phyloP scores from a whole-genome alignment of 2,113 vertebrate genomes.

The Zosterops pallidus region DNA sequence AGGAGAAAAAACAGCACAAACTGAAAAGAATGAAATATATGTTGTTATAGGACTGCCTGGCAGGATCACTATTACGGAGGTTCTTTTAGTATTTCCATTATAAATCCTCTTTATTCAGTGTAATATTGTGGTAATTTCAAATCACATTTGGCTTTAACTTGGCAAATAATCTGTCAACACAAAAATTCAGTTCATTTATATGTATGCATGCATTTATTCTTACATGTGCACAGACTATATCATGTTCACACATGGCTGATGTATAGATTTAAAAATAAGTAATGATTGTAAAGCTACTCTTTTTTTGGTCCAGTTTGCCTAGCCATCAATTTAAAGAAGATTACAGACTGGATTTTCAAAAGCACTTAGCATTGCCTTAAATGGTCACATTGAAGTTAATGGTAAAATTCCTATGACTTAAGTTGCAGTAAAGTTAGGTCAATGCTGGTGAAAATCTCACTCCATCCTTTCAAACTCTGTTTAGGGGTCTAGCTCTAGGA shows the following conservation, averaged over 20 bases:
- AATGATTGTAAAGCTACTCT: slow-evolving; percentile 1
- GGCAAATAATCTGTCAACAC: slow-evolving; percentile 54
- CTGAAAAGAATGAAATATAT: slow-evolving; percentile 52
- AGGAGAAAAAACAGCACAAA: slow-evolving; percentile 41
- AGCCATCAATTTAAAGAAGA: slow-evolving; percentile 29
- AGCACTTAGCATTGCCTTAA: slow-evolving; percentile 36
- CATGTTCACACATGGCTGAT: neutral
- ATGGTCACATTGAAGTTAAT: slow-evolving; percentile 22
- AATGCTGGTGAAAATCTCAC: neutral
- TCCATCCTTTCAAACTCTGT: neutral
- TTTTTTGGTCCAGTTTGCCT: slow-evolving; percentile 9
- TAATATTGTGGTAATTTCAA: slow-evolving; percentile 55
- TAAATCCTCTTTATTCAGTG: slow-evolving; percentile 56
- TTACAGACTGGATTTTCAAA: slow-evolving; percentile 50
- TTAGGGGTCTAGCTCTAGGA: neutral
- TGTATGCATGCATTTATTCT: slow-evolving; percentile 46
- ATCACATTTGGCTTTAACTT: slow-evolving; percentile 55
- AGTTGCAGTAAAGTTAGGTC: neutral
- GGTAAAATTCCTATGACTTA: neutral
- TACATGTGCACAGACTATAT: slow-evolving; percentile 5
- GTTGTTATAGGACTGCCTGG: neutral
- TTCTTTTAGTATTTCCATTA: slow-evolving; percentile 50
- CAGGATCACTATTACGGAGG: slow-evolving; percentile 26
- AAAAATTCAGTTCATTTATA: slow-evolving; percentile 47
- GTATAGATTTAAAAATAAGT: slow-evolving; percentile 46